Evolutionary conservation across 2,113 vertebrate species (phyloP).

Genomic region (Corydoras sp.): DNA sequence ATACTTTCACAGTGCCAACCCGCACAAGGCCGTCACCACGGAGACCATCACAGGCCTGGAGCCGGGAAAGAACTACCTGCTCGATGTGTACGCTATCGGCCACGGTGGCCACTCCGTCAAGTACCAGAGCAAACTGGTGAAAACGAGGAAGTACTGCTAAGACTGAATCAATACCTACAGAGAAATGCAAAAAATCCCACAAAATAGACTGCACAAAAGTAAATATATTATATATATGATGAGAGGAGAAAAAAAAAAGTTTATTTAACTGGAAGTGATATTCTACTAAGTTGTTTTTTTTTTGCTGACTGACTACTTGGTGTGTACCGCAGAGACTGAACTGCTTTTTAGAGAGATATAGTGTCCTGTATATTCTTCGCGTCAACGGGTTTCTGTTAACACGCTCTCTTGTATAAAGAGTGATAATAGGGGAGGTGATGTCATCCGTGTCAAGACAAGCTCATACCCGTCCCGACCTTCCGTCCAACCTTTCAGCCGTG

Average conservation of each 20-base stretch:
- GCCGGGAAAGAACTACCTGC: conserved; percentile 87
- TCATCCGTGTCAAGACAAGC: conserved; percentile 20
- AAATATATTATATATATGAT: conserved; percentile 73
- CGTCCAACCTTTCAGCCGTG: conserved; percentile 12
- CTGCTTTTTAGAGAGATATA: conserved; percentile 72
- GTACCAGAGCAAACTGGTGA: conserved; percentile 97
- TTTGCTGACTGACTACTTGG: conserved; percentile 74
- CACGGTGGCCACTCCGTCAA: conserved; percentile 90
- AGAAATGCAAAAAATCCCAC: conserved; percentile 50
- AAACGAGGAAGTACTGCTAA: conserved; percentile 95
- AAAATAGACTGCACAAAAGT: conserved; percentile 57
- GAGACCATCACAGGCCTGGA: conserved; percentile 87
- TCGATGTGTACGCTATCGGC: conserved; percentile 93
- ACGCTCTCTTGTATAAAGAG: conserved; percentile 48
- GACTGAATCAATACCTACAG: conserved; percentile 16
- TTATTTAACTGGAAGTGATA: conserved; percentile 70
- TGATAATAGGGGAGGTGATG: conserved; percentile 13
- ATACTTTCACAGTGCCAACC: conserved; percentile 93
- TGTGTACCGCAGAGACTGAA: conserved; percentile 73
- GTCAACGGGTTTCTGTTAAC: conserved; percentile 6
- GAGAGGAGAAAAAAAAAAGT: conserved; percentile 63
- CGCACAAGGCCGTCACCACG: conserved; percentile 92
- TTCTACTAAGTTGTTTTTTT: conserved; percentile 67
- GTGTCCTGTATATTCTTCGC: conserved; percentile 79
- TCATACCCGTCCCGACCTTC: background rate